phyloP scores from a whole-genome alignment of 2,888 invertebrate genomes.

The Drosophila kanekoi region DNA sequence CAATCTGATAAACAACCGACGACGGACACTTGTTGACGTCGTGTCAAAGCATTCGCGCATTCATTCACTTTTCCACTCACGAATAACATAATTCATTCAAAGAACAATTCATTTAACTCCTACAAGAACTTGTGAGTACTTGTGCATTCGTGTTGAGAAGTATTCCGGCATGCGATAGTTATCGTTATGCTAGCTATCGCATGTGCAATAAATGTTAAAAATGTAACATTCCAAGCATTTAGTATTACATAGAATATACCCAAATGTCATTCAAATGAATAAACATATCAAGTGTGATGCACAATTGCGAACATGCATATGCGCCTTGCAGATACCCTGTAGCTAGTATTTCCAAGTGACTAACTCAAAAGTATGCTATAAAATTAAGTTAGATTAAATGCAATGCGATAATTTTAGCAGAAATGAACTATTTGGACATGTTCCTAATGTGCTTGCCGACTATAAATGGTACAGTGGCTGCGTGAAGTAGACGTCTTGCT shows the following conservation, averaged over 20 bases:
- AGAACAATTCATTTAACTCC: too few relatives aligned
- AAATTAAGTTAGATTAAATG: neutral
- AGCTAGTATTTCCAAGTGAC: neutral
- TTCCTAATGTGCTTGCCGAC: too few relatives aligned
- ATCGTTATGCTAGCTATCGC: too few relatives aligned
- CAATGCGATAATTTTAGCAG: neutral
- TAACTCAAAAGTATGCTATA: constrained; percentile 28
- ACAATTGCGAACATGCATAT: neutral
- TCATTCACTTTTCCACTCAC: constrained; percentile 15
- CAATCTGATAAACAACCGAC: constrained; percentile 9
- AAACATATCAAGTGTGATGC: neutral
- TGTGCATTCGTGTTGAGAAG: too few relatives aligned
- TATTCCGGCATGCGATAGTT: too few relatives aligned
- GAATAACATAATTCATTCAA: neutral
- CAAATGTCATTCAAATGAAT: too few relatives aligned
- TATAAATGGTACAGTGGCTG: too few relatives aligned
- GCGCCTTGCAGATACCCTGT: neutral
- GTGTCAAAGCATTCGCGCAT: constrained; percentile 12
- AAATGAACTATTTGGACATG: neutral
- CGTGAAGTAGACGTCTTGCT: too few relatives aligned
- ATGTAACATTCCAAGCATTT: too few relatives aligned
- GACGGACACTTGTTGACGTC: constrained; percentile 15
- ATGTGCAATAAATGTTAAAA: too few relatives aligned
- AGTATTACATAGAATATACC: too few relatives aligned
- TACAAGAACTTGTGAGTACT: too few relatives aligned